phyloP scores from a whole-genome alignment of 2,113 vertebrate genomes.

The human region GRCh38 chr2:158640501-158641000 shows the following conservation, averaged over 20 bases:
- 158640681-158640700: constrained; percentile 97
- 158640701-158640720: constrained; percentile 96
- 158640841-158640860: not conserved
- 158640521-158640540: not conserved
- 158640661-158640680: constrained; percentile 99
- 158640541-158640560: not conserved
- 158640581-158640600: not conserved
- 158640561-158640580: not conserved
- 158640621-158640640: constrained; percentile 96
- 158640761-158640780: constrained; percentile 68
- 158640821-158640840: not conserved
- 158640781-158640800: not conserved
- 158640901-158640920: not conserved
- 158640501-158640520: not conserved
- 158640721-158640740: constrained; percentile 98
- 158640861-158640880: not conserved
- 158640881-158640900: not conserved
- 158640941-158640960: not conserved
- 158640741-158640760: constrained; percentile 94
- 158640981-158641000: not conserved
- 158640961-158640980: constrained; percentile 29
- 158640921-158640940: not conserved
- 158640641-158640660: constrained; percentile 95
- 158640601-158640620: not conserved
- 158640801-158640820: fast-evolving